Percentiles rank a stretch among this genome's conserved stretches.
Conservation (phyloP, 1,140 invertebrate species). For the Plectus sambesii region DNA sequence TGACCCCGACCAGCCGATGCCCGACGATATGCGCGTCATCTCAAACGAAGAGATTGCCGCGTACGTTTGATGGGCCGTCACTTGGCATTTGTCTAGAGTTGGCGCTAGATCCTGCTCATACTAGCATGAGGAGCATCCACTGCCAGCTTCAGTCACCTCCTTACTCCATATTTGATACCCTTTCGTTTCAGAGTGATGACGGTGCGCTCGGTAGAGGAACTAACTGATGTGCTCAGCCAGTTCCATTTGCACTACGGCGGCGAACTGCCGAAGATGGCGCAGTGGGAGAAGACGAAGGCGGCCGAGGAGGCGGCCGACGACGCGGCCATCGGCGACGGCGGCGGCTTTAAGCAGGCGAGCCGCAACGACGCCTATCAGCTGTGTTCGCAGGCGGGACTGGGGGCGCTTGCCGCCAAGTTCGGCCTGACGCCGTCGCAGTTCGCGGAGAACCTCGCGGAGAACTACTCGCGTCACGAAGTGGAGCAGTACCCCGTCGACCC, state of each 20-base stretch:
- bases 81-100: no score
- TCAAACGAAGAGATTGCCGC: slow-evolving; percentile 75
- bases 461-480: slow-evolving; percentile 91
- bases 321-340: slow-evolving; percentile 45
- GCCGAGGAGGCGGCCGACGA: slow-evolving; percentile 54
- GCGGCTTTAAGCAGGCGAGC: slow-evolving; percentile 65
- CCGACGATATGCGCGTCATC: slow-evolving; percentile 67
- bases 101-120: no score
- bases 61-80: slow-evolving; percentile 27
- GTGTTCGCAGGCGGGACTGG: slow-evolving; percentile 27
- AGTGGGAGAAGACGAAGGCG: slow-evolving; percentile 45
- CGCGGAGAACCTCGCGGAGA: slow-evolving; percentile 88
- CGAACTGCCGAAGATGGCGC: background rate
- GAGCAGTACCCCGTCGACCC: slow-evolving; percentile 75
- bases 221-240: slow-evolving; percentile 81
- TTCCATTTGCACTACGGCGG: slow-evolving; percentile 78
- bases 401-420: slow-evolving; percentile 54
- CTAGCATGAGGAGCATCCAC: no score
- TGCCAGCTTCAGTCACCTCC: slow-evolving; percentile 26
- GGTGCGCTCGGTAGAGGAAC: slow-evolving; percentile 75
- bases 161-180: slow-evolving; percentile 10
- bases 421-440: slow-evolving; percentile 90
- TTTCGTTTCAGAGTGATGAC: slow-evolving; percentile 47
- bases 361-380: slow-evolving; percentile 66
- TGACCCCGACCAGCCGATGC: slow-evolving; percentile 67